These are phyloP conservation scores for Asteroscopus sphinx DNA, from an alignment of 2,888 invertebrate species.

Conservation along the genomic window DNA sequence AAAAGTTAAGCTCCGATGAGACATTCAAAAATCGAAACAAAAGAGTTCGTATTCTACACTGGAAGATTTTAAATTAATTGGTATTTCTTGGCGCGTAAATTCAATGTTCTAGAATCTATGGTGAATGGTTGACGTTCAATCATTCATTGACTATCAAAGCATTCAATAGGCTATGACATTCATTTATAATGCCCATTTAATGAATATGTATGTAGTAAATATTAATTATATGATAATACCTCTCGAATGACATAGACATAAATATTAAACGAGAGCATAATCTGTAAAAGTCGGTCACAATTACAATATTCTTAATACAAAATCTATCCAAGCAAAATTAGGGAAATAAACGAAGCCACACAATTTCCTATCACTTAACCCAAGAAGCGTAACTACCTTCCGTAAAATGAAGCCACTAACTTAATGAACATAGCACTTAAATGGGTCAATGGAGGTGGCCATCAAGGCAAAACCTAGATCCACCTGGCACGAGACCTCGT, in stretches of 20 bases:
- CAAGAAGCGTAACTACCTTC: slow-evolving; percentile 34
- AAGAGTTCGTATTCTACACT: slow-evolving; percentile 3
- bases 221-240: too few species aligned
- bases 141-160: too few species aligned
- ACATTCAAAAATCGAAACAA: slow-evolving; percentile 37
- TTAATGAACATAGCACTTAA: slow-evolving; percentile 53
- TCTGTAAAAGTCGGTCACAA: background rate
- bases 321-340: background rate
- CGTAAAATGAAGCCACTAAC: slow-evolving; percentile 43
- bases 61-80: slow-evolving; percentile 15
- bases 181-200: slow-evolving; percentile 18
- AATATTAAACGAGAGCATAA: background rate
- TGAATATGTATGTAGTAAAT: too few species aligned
- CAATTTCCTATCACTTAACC: slow-evolving; percentile 35
- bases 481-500: slow-evolving; percentile 61
- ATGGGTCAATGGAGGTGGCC: slow-evolving; percentile 71
- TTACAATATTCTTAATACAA: background rate
- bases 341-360: background rate
- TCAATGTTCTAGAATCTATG: slow-evolving; percentile 36
- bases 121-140: slow-evolving; percentile 7
- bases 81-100: slow-evolving; percentile 40
- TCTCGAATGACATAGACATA: background rate
- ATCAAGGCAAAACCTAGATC: slow-evolving; percentile 67
- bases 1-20: slow-evolving; percentile 32
- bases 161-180: slow-evolving; percentile 28